Conservation (phyloP, 2,888 invertebrate species). For the Anoncus sp. region DNA sequence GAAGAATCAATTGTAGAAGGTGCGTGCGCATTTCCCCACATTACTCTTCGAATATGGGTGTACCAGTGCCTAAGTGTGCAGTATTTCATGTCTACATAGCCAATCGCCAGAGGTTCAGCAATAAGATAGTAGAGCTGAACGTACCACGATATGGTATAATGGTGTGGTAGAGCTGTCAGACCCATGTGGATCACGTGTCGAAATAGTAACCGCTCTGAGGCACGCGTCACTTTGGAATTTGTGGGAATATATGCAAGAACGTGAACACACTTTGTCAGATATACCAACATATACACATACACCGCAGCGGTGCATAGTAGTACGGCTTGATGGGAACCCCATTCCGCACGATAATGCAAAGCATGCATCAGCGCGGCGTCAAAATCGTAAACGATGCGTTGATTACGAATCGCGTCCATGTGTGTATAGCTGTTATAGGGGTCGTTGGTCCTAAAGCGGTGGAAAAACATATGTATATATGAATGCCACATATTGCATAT, state of each 20-base stretch:
- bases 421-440: neutral
- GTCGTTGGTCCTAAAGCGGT: constrained; percentile 3
- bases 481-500: neutral
- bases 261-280: constrained; percentile 7
- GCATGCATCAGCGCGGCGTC: constrained; percentile 30
- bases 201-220: constrained; percentile 41
- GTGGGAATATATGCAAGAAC: constrained; percentile 41
- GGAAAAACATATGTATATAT: constrained; percentile 7
- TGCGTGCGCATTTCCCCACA: too few relatives aligned
- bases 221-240: constrained; percentile 38
- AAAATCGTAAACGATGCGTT: constrained; percentile 52
- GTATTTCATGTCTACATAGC: constrained; percentile 3
- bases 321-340: constrained; percentile 24
- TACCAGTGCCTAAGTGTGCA: neutral
- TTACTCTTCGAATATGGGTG: neutral
- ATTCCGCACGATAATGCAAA: constrained; percentile 28
- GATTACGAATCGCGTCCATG: constrained; percentile 42
- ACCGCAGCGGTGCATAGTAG: constrained; percentile 7
- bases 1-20: too few relatives aligned
- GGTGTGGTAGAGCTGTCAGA: constrained; percentile 9
- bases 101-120: constrained; percentile 1
- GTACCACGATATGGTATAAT: constrained; percentile 4
- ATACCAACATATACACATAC: constrained; percentile 3
- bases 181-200: constrained; percentile 12
- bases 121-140: constrained; percentile 9